Percentiles rank a stretch among this genome's conserved stretches.
These are phyloP conservation scores for Notothenia rossii DNA, from an alignment of 2,113 vertebrate genomes.

Conservation along the genomic window DNA sequence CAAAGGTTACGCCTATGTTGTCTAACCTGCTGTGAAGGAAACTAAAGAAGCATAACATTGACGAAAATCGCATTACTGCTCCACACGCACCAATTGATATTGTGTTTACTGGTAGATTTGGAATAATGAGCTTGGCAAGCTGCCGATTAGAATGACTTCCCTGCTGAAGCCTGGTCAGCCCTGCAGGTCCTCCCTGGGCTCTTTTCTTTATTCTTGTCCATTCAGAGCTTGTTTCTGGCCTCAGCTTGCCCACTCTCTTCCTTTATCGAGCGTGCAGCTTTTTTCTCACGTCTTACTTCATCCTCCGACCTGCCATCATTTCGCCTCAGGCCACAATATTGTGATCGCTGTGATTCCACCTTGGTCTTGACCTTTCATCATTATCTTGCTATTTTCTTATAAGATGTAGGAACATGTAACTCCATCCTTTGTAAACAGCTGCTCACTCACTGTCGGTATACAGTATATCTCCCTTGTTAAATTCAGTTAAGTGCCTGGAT, in stretches of 20 bases:
- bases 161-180: background rate
- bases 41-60: slow-evolving; percentile 12
- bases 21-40: slow-evolving; percentile 21
- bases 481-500: background rate
- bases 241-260: slow-evolving; percentile 2
- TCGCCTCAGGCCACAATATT: slow-evolving; percentile 37
- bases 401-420: slow-evolving; percentile 13
- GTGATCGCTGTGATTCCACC: slow-evolving; percentile 16
- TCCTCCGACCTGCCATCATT: slow-evolving; percentile 26
- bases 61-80: slow-evolving; percentile 19
- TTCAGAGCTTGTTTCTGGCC: slow-evolving; percentile 49
- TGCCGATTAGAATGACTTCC: slow-evolving; percentile 6
- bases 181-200: background rate
- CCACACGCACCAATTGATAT: background rate
- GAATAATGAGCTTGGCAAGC: slow-evolving; percentile 45
- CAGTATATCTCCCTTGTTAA: background rate
- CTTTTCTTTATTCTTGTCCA: slow-evolving; percentile 22
- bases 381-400: slow-evolving; percentile 26
- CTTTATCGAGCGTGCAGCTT: slow-evolving; percentile 33
- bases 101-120: slow-evolving; percentile 25
- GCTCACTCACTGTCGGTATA: background rate
- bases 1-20: slow-evolving; percentile 14
- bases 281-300: slow-evolving; percentile 42
- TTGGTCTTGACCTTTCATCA: slow-evolving; percentile 50
- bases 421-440: slow-evolving; percentile 15